Percentiles rank a stretch among this genome's conserved stretches.
Evolutionary conservation across 1,140 invertebrate species (phyloP).

Genomic region (Zaprionus taronus): DNA sequence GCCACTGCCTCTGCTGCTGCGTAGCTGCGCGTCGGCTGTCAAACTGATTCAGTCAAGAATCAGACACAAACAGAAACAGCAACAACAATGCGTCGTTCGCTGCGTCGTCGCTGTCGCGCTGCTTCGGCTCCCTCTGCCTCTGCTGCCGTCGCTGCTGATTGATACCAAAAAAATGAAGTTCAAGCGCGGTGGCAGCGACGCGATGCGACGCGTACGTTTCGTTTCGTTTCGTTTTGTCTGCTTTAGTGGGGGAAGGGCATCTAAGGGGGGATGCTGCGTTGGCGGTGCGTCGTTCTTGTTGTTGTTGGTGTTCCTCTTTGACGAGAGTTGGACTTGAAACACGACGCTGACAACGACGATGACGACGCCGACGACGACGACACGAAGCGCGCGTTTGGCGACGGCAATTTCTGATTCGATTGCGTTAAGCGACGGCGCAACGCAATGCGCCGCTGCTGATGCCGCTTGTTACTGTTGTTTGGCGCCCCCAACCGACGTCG

Average conservation of each 20-base stretch:
- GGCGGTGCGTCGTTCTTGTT: constrained; percentile 40
- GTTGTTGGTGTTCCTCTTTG: constrained; percentile 45
- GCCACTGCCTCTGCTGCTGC: constrained; percentile 13
- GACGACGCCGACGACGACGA: constrained; percentile 43
- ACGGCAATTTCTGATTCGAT: constrained; percentile 82
- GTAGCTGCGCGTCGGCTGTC: constrained; percentile 53
- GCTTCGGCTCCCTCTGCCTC: constrained; percentile 32
- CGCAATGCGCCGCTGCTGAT: constrained; percentile 55
- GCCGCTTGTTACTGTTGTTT: constrained; percentile 20
- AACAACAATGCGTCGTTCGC: constrained; percentile 25
- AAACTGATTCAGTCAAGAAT: constrained; percentile 75
- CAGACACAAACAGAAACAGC: constrained; percentile 56
- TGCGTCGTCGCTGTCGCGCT: constrained; percentile 38
- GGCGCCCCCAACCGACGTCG: constrained; percentile 53
- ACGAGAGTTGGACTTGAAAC: constrained; percentile 67
- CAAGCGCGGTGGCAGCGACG: constrained; percentile 67
- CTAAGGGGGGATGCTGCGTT: constrained; percentile 42
- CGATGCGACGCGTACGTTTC: constrained; percentile 56
- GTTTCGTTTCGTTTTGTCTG: constrained; percentile 55
- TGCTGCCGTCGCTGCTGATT: constrained; percentile 57
- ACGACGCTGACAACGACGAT: constrained; percentile 49
- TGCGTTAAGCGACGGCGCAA: constrained; percentile 76
- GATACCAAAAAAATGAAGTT: constrained; percentile 82
- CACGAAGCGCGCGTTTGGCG: constrained; percentile 76
- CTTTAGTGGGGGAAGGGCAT: background rate